Conservation (phyloP, 2,888 invertebrate genomes). For the Rhagonycha lutea region DNA sequence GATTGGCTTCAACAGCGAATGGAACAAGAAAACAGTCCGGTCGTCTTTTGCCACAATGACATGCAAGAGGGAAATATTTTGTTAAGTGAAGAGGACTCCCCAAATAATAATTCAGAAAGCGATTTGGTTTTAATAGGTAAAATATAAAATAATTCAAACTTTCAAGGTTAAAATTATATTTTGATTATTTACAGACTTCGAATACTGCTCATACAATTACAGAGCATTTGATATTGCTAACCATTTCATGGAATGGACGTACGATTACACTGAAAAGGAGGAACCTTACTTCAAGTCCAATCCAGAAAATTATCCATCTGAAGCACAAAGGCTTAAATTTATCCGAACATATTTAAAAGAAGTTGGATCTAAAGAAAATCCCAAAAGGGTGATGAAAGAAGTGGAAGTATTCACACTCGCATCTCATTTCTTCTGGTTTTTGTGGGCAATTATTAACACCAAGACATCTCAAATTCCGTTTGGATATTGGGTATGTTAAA, state of each 20-base stretch:
- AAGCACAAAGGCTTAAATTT: slow-evolving; percentile 70
- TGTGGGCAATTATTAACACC: slow-evolving; percentile 91
- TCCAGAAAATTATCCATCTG: slow-evolving; percentile 71
- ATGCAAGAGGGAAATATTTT: slow-evolving; percentile 86
- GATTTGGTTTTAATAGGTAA: slow-evolving; percentile 52
- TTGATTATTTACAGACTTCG: slow-evolving; percentile 68
- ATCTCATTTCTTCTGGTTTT: slow-evolving; percentile 91
- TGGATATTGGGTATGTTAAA: slow-evolving; percentile 83
- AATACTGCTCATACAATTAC: slow-evolving; percentile 94
- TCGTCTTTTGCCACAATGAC: slow-evolving; percentile 94
- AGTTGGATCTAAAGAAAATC: slow-evolving; percentile 46
- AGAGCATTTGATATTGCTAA: slow-evolving; percentile 93
- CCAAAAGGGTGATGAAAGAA: slow-evolving; percentile 60
- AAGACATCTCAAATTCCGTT: slow-evolving; percentile 88
- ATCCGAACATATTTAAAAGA: slow-evolving; percentile 63
- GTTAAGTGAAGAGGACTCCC: slow-evolving; percentile 55
- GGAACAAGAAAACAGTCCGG: slow-evolving; percentile 69
- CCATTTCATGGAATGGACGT: slow-evolving; percentile 91
- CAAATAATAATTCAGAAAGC: slow-evolving; percentile 41
- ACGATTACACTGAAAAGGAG: slow-evolving; percentile 80
- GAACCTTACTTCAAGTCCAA: slow-evolving; percentile 78
- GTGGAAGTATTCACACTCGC: slow-evolving; percentile 83
- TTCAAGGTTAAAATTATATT: neutral
- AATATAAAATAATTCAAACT: neutral
- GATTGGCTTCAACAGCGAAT: slow-evolving; percentile 71